Base-by-base conservation (phyloP, 1,140 invertebrate species). In the Venustaconcha ellipsiformis region DNA sequence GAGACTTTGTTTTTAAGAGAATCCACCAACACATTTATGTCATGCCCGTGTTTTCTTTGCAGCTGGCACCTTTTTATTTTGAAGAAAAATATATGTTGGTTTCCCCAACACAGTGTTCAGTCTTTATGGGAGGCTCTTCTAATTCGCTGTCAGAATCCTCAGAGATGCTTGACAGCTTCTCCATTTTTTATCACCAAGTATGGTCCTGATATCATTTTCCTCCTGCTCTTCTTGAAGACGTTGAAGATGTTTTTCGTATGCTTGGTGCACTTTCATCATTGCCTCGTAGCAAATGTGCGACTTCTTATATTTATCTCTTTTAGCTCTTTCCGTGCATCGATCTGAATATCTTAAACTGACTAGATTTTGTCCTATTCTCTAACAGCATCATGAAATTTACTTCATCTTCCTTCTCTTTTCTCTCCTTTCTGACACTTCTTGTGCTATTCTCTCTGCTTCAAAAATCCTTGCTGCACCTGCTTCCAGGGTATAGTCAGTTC, bases 401-500 rank as follows among this genome's bases (percentile, higher is more conserved):
- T 89, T 99, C 98, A 86, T 99, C 98, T 87, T 97, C 96, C 66
- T 94, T 93, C 84, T 98, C 96, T 82, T 96, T 94, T 85, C 97
- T 95, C 89, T 99, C 96, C 78, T 94, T 77, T 96, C 93, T 0
- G 97, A 98, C 90, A 99, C 96, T 87, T 99, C 95, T 89, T 99
- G 97, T 0, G 98, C 98, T 64, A 99, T 90, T 89, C 99, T 99
- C 14, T 99, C 91, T 4, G 98, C 98, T 95, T 99, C 98, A 88
- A 99, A 99, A 92, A 99, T 97, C 66, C 99, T 92, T 0, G 97
- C 99, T 1, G 99, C 99, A 14, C 99, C 99, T 18, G 97, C 96
- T 91, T 99, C 99, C 70, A 99, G 95, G 84, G 97, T 95, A 90
- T 99, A 99, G 91, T 99, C 98, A 11, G 97, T 98, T 87, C 97